Evolutionary conservation across 2,888 invertebrate genomes (phyloP).

Genomic region (Microctonus brassicae): DNA sequence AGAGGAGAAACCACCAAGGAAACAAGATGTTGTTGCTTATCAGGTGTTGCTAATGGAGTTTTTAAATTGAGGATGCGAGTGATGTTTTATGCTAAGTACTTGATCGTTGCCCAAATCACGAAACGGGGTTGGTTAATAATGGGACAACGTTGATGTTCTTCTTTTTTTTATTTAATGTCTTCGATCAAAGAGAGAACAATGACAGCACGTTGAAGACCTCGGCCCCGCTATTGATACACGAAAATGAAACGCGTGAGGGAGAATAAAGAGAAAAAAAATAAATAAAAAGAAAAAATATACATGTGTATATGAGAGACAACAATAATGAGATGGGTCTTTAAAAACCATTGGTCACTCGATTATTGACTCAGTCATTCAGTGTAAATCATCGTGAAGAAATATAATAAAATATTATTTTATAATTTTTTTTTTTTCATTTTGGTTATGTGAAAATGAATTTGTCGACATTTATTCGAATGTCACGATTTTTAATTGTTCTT

Average conservation of each 20-base stretch:
- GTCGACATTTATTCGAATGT: conserved; percentile 16
- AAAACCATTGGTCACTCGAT: conserved; percentile 47
- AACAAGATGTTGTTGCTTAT: conserved; percentile 36
- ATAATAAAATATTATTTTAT: neutral
- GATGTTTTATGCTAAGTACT: conserved; percentile 63
- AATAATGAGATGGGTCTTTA: conserved; percentile 52
- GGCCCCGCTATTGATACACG: neutral
- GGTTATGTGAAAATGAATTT: conserved; percentile 1
- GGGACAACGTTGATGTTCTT: conserved; percentile 46
- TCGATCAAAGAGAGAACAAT: conserved; percentile 41
- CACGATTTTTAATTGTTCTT: conserved; percentile 15
- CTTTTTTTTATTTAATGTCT: conserved; percentile 16
- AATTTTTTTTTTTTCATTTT: neutral
- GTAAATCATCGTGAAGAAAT: conserved; percentile 38
- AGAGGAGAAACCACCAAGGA: neutral
- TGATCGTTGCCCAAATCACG: conserved; percentile 59
- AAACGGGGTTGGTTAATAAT: conserved; percentile 52
- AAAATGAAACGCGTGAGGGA: no score
- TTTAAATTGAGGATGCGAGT: conserved; percentile 51
- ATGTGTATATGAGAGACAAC: conserved; percentile 36
- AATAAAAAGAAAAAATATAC: no score
- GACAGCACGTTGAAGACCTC: conserved; percentile 26
- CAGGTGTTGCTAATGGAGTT: conserved; percentile 46
- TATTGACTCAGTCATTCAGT: conserved; percentile 44
- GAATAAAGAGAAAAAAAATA: no score